Evolutionary conservation across 2,888 invertebrate species (phyloP), one percentile per base, ranked within the genome.

Genomic region (Choristoneura rosaceana): DNA sequence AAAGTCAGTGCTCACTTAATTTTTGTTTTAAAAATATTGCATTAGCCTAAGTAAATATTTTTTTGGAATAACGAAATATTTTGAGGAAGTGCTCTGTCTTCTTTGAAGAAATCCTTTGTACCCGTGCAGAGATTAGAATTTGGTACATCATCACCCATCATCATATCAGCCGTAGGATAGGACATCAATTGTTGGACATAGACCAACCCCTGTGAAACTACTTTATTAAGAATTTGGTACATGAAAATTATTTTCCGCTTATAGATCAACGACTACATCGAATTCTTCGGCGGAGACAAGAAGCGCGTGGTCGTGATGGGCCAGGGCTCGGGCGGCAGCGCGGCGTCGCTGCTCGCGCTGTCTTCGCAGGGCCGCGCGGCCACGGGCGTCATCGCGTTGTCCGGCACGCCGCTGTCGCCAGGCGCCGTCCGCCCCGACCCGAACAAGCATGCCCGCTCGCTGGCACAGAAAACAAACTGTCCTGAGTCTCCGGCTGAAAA

Each of bases 201-300:
- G 25, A 25, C 25, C 25, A 1, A 25, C 25, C 25, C 25, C 25
- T 25, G 25, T 25, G 25, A 25, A 25, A 25, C 25, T 34, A 34
- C 34, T 4, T 3, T 7, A 34, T 34, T 4, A n/a, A n/a, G n/a
- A n/a, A n/a, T n/a, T n/a, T n/a, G n/a, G n/a, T 34, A 34, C 7
- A n/a, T n/a, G n/a, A n/a, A n/a, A n/a, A n/a, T 34, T 34, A 7
- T 5, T 38, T 62, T 38, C 3, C n/a, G 34, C 10, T 76, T 81
- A 15, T 66, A 94, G 94, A 86, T 95, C 17, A 91, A 89, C 69
- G 96, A 97, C 76, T 96, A 97, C 82, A 97, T 97, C 47, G 94
- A 95, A 71, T 96, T 96, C 82, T 97, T 97, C 80, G 97, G 97
- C 0, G 97, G 97, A 4, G 96, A 97, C 87, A 96, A 96, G 0